Evolutionary conservation across 2,888 invertebrate species (phyloP), one percentile per base, ranked within the genome.

Genomic region (Therioaphis trifolii): DNA sequence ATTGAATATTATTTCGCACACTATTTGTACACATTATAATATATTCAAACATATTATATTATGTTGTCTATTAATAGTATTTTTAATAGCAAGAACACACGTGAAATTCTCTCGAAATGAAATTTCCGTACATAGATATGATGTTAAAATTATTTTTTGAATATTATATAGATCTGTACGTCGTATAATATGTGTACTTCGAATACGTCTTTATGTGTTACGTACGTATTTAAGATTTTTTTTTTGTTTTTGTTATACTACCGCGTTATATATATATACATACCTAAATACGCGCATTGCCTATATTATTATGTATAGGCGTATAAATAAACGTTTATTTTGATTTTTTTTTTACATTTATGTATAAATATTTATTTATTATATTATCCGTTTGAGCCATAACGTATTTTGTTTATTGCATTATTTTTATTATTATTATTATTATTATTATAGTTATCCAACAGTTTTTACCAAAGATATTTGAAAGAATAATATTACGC

Each of bases 401-500:
- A 21, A 55, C 29, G 29, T 74, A 27, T 49, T 74, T 55, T 74
- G 52, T 74, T 74, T 40, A 15, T 74, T 12, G 55, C 55, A 35
- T 35, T 35, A 35, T 35, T 35, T 5, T 77, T 66, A 35, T 68
- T 40, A 68, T 68, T 74, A 35, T 35, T 35, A 35, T 35, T 35
- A 35, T 77, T 66, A 35, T 68, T 40, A 68, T 68, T 40, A 35
- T 14, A 12, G 1, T 15, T 66, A 24, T 29, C 24, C 4, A 15
- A 66, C 7, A 52, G 78, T 79, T 79, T 78, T 79, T 79, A 58
- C 69, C 79, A 79, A 79, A 79, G 79, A 79, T 71, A 27, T 79
- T 68, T 21, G 14, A 63, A 46, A 77, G 55, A 18, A 46, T 12
- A 46, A 46, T 46, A 46, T n/a, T 55, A 21, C 9, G n/a, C 21